Percentiles rank a stretch among this genome's conserved stretches.
Conservation (phyloP, 1,140 invertebrate species). For the Tetramorium parvispinum region DNA sequence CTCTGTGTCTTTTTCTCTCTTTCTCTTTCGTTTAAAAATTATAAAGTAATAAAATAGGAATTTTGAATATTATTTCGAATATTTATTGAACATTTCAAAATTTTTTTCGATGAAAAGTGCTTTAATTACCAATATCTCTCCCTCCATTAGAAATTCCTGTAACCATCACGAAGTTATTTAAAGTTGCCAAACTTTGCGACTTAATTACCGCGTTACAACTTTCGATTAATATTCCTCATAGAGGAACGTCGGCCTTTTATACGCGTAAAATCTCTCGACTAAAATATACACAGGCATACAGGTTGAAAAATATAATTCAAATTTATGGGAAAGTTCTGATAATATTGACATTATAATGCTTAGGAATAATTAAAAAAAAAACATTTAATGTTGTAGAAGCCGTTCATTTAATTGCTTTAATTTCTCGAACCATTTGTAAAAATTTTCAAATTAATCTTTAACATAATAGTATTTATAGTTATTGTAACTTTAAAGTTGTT, state of each 20-base stretch:
- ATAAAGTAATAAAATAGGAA: neutral
- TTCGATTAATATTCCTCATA: slow-evolving; percentile 46
- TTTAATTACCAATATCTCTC: slow-evolving; percentile 32
- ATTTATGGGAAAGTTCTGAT: neutral
- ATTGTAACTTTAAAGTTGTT: neutral
- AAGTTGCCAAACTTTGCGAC: slow-evolving; percentile 46
- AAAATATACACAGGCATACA: neutral
- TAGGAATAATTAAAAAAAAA: neutral
- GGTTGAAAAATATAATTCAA: neutral
- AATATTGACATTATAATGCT: neutral
- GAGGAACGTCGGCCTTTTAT: neutral
- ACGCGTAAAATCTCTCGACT: neutral
- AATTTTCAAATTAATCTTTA: neutral
- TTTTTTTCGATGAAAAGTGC: slow-evolving; percentile 16
- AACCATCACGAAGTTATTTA: slow-evolving; percentile 44
- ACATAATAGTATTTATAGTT: neutral
- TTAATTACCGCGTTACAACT: slow-evolving; percentile 53
- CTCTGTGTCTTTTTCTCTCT: neutral
- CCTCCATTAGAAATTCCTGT: slow-evolving; percentile 28
- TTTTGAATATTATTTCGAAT: neutral
- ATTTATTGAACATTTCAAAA: neutral
- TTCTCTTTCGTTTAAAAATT: neutral
- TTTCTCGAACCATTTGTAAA: neutral
- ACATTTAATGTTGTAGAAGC: neutral
- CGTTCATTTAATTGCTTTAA: neutral